phyloP scores from a whole-genome alignment of 1,140 invertebrate species.

The Cylas formicarius region DNA sequence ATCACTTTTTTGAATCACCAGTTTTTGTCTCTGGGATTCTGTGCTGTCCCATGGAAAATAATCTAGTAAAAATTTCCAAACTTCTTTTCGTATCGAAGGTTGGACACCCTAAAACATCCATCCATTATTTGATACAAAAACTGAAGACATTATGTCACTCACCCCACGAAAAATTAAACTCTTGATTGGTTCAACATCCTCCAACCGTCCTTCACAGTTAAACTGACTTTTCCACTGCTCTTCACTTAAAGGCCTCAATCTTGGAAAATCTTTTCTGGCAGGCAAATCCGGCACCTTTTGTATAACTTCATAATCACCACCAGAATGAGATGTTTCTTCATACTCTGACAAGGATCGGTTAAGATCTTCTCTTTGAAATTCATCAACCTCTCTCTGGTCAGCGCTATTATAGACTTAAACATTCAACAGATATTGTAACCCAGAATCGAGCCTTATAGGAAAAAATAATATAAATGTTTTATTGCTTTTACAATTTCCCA shows the following conservation, averaged over 20 bases:
- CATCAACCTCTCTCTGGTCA: conserved; percentile 45
- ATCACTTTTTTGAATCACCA: conserved; percentile 65
- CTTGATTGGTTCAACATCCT: conserved; percentile 60
- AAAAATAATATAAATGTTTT: conserved; percentile 4
- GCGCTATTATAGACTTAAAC: conserved; percentile 47
- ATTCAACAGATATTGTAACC: neutral
- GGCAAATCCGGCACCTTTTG: conserved; percentile 51
- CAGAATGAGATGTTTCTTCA: conserved; percentile 41
- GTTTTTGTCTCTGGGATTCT: conserved; percentile 58
- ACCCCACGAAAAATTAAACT: conserved; percentile 87
- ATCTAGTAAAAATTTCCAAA: conserved; percentile 93
- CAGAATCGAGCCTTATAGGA: no score
- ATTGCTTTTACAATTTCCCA: neutral
- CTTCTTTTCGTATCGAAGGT: conserved; percentile 67
- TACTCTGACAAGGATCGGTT: conserved; percentile 47
- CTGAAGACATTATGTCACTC: conserved; percentile 41
- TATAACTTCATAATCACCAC: conserved; percentile 65
- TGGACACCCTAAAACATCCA: conserved; percentile 45
- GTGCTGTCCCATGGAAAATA: conserved; percentile 84
- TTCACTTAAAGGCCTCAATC: conserved; percentile 62
- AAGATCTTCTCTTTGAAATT: conserved; percentile 52
- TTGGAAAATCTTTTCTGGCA: conserved; percentile 48
- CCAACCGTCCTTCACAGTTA: conserved; percentile 68
- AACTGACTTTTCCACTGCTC: conserved; percentile 74
- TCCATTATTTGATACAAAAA: conserved; percentile 12